Evolutionary conservation across 2,797 vertebrate species (phyloP), one percentile per base, ranked within the genome.

Genomic region (Microctenopoma steveboyesi): DNA sequence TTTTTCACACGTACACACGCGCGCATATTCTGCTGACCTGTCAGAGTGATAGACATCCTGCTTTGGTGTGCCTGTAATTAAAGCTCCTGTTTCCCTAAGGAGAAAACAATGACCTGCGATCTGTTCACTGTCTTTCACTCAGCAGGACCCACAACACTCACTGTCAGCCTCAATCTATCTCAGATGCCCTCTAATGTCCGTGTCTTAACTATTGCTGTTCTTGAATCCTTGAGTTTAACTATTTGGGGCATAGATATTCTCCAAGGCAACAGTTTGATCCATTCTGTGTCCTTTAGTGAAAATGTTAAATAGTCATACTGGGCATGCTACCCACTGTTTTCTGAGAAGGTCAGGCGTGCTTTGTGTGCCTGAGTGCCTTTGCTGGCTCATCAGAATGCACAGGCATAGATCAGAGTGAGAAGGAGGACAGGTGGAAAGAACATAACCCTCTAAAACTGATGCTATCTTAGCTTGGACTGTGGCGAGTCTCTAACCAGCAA

Each of bases 371-470:
- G 61, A 79, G 67, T 76, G 74, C 60, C 65, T 88, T 68, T 86
- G 89, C 91, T 86, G 82, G 70, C 82, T 91, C 90, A 91, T 91
- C 88, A 87, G 73, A 91, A 92, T 91, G 85, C 90, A 91, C 84
- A 86, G 86, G 82, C 85, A 81, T 75, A 77, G 69, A 72, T 78
- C 74, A 79, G 66, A 83, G 70, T 50, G 76, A 49, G 80, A 28
- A 57, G 55, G 54, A 71, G 72, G 88, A 79, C 74, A 76, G 76
- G 87, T 90, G 81, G 79, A 89, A 86, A 80, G 72, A 81, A 83
- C 76, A 69, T 39, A 64, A 64, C 55, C 49, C 40, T 40, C 45
- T 69, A 64, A 82, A 89, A 59, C 42, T 4, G 35, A 80, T 69
- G 64, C 48, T 57, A 72, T 87, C 64, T 10, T 10, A 54, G 62